phyloP scores from a whole-genome alignment of 2,888 invertebrate genomes.

The Mechanitis messenoides region DNA sequence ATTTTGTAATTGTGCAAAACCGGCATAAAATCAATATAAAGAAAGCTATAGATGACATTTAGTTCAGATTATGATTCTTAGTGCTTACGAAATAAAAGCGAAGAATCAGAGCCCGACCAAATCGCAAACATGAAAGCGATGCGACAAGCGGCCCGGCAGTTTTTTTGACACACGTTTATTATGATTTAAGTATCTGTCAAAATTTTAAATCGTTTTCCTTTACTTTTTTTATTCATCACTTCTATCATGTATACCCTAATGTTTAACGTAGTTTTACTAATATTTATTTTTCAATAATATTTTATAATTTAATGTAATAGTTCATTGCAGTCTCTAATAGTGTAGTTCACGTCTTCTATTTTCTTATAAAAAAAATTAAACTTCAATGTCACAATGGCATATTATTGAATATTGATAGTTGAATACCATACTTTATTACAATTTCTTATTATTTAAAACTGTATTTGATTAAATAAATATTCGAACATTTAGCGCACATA shows the following conservation, averaged over 20 bases:
- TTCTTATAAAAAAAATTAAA: background rate
- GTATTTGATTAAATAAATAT: background rate
- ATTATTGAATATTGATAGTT: background rate
- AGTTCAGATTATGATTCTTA: constrained; percentile 7
- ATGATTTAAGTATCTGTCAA: background rate
- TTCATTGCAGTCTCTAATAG: too few species aligned
- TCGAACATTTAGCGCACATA: constrained; percentile 12
- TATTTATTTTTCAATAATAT: too few species aligned
- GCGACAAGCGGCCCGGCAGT: too few species aligned
- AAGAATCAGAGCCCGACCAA: background rate
- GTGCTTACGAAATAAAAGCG: background rate
- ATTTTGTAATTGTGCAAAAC: constrained; percentile 6
- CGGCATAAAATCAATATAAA: constrained; percentile 15
- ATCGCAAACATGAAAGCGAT: background rate
- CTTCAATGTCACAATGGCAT: constrained; percentile 3
- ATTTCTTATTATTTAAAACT: constrained; percentile 9
- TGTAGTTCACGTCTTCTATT: too few species aligned
- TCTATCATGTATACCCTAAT: too few species aligned
- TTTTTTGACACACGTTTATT: constrained; percentile 1
- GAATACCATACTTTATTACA: constrained; percentile 2
- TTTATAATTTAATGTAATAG: too few species aligned
- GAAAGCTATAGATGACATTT: background rate
- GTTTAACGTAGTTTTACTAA: too few species aligned
- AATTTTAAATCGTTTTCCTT: too few species aligned
- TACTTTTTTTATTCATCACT: too few species aligned